Percentiles rank a stretch among this genome's conserved stretches.
These are phyloP conservation scores for Onychorhynchus coronatus DNA, from an alignment of 2,113 vertebrate species.

Conservation along the genomic window DNA sequence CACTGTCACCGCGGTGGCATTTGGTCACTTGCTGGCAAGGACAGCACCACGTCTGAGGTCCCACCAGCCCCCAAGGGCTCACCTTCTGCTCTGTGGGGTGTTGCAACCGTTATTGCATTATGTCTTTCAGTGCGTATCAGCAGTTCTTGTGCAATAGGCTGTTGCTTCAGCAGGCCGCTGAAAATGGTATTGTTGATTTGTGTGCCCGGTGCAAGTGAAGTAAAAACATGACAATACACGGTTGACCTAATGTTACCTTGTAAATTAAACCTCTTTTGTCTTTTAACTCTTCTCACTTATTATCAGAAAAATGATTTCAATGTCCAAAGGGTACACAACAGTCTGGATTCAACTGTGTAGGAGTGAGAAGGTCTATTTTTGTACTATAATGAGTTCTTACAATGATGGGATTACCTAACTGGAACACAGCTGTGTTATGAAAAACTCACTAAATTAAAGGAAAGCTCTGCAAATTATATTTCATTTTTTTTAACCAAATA, in stretches of 20 bases:
- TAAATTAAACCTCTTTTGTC: neutral
- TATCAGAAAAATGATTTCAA: neutral
- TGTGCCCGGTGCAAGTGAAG: neutral
- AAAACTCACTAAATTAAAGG: neutral
- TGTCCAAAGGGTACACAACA: neutral
- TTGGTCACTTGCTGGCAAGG: neutral
- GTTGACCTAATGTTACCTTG: neutral
- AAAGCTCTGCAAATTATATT: neutral
- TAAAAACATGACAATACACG: neutral
- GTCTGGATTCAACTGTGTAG: neutral
- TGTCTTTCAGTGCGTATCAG: neutral
- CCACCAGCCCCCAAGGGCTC: neutral
- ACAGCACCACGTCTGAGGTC: fast-evolving
- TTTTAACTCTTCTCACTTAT: neutral
- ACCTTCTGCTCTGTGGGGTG: neutral
- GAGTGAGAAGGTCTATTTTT: neutral
- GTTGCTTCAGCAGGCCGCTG: neutral
- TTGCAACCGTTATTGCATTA: fast-evolving
- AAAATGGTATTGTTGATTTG: neutral
- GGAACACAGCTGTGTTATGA: neutral
- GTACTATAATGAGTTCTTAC: neutral
- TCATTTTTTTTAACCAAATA: neutral
- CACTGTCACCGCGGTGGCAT: fast-evolving
- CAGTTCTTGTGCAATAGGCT: neutral
- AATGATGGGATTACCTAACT: neutral